Base-by-base conservation (phyloP, 2,888 invertebrate species). In the Listrodromus nycthemerus region DNA sequence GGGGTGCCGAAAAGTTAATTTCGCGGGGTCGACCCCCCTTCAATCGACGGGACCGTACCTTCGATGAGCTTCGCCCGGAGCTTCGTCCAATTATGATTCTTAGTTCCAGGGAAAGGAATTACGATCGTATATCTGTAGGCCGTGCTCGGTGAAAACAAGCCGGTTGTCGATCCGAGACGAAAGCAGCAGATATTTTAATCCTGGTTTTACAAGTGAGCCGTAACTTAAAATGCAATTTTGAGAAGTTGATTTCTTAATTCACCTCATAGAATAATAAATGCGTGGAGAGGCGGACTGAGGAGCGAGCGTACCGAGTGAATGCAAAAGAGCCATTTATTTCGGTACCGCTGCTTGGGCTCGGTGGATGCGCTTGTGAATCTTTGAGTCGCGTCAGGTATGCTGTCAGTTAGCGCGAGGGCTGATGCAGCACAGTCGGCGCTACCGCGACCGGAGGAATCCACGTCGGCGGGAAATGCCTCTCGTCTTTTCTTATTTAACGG, bases 341-440 rank as follows among this genome's bases (percentile, higher is more conserved):
- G 65, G 84, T 82, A 66, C 21, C 61, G 70, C 30, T 55, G 50
- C 61, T 37, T 21, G 63, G 55, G 55, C 58, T 67, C 58, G 10
- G 55, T 41, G 71, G 67, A 37, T 50, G 75, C 75, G 70, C 74
- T 85, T 80, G 80, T 90, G 88, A 90, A 90, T 90, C 74, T 86
- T 89, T 89, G 85, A 90, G 82, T 86, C 78, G 84, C 88, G 90
- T 90, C 90, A 90, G 88, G 89, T 90, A 87, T 84, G 82, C 88
- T 90, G 90, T 90, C 90, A 90, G 88, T 89, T 90, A 86, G 74
- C 79, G 74, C 50, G 24, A n/a, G 2, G 45, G 58, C 75, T 78
- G 84, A 81, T 84, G 74, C 81, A 55, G 78, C 78, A 70, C 41
- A 65, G 55, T 69, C 78, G 70, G 58, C 69, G 73, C 71, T 55